Conservation (phyloP, 2,797 vertebrate species). For the Nyctalus aviator region DNA sequence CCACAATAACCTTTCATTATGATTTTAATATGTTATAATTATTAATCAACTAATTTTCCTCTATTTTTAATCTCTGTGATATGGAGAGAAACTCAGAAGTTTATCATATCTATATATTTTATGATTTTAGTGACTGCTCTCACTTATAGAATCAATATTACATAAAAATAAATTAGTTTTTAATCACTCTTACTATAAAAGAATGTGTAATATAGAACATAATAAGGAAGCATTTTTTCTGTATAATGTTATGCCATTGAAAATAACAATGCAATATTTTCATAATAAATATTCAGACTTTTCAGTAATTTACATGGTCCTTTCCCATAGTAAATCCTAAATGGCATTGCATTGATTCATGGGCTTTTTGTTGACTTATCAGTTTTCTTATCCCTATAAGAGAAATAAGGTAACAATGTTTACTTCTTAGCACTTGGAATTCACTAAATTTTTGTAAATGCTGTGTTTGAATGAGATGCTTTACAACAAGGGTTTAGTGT, state of each 20-base stretch:
- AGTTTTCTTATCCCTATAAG: slow-evolving; percentile 41
- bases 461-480: slow-evolving; percentile 78
- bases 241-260: not conserved
- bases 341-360: not conserved
- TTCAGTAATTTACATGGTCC: not conserved
- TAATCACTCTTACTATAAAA: not conserved
- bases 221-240: not conserved
- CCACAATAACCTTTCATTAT: not conserved
- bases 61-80: not conserved
- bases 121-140: not conserved
- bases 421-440: slow-evolving; percentile 45
- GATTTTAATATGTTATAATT: not conserved
- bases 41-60: not conserved
- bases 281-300: not conserved
- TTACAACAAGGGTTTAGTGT: slow-evolving; percentile 77
- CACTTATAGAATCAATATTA: not conserved
- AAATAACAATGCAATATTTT: slow-evolving; percentile 25
- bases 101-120: not conserved
- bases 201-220: not conserved
- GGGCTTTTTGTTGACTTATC: not conserved
- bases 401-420: not conserved
- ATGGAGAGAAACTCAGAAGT: not conserved
- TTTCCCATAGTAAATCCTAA: not conserved
- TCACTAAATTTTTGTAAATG: not conserved
- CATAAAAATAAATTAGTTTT: slow-evolving; percentile 34